Evolutionary conservation across 2,113 vertebrate species (phyloP), one percentile per base, ranked within the genome.

Genomic region (Willisornis vidua): DNA sequence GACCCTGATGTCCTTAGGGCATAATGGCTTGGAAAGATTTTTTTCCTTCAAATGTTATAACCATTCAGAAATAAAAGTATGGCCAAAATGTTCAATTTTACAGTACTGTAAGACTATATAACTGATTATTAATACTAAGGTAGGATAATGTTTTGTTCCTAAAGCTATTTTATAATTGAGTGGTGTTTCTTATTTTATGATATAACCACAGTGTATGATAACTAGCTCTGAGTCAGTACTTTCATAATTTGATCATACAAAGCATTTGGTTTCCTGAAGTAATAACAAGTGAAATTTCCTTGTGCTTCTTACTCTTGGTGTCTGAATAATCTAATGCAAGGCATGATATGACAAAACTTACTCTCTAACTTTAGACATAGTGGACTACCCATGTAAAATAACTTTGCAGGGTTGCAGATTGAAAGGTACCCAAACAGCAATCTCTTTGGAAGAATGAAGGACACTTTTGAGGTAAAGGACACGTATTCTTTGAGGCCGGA

Each of bases 1-100:
- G 91, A 92, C 85, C 90, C 63, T 7, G 3, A 51, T 90, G 79
- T 94, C 90, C 87, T 96, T 86, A 83, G 78, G 83, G 79, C 82
- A 88, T 43, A 68, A 91, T 63, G 66, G 57, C 77, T 93, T 33
- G 45, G 73, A 94, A 78, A 74, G 24, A n/a, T 39, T 89, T 76
- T 35, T 35, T 70, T 16, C 6, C 8, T 48, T 33, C 8, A 66
- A 86, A 84, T 1, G 2, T n/a, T 86, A 49, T 25, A 93, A 35
- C 45, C 25, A 41, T 54, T 91, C 68, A 93, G 75, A 93, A 94
- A 92, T 77, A 93, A 72, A 91, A 28, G 29, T 85, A 68, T 66
- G 39, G 67, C 72, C 35, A 89, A 63, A 92, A 89, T 3, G 0
- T 72, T 71, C 14, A 65, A 71, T 90, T 94, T 93, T 80, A 62